Evolutionary conservation across 1,140 invertebrate species (phyloP), one percentile per base, ranked within the genome.

Genomic region (Acromyrmex echinatior): DNA sequence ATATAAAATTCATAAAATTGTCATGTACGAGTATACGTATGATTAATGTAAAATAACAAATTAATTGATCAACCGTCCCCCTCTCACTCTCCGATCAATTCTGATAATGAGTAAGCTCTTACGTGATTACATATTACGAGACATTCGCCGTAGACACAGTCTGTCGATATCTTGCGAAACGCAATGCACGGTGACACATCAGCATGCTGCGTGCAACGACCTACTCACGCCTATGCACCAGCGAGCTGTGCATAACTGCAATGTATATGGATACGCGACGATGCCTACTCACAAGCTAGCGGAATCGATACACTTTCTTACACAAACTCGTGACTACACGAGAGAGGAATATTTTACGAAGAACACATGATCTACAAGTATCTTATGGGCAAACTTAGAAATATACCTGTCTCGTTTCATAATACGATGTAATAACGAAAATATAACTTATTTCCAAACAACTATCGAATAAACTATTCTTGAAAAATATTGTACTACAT

Each of bases 221-320:
- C 91, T 92, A 90, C 87, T 91, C 87, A 90, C 91, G 91, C 90
- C 90, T 92, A 89, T 87, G 68, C 88, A 73, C 79, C 66, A 74
- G 66, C 86, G 65, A 87, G 80, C 77, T 25, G 25, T 25, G 82
- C 86, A 85, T 79, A 87, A 53, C 71, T 76, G 62, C 78, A 60
- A 87, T 79, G 74, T 80, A 77, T 80, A 77, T 73, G 49, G n/a
- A 74, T 71, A 79, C 39, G 28, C 21, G 45, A 70, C 86, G 86
- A 82, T 89, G 91, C 86, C 86, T 86, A 91, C 87, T 86, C 90
- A 62, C 74, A 56, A 85, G 71, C 31, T 66, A 45, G 49, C 65
- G 68, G 68, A 78, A 68, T 80, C 84, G 28, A 84, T 84, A 58
- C 2, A 84, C 39, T 84, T 74, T 82, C 39, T 31, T 25, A 14